phyloP scores from a whole-genome alignment of 37 sponge, comb jelly and placozoan genomes.

The Ephydatia muelleri region DNA sequence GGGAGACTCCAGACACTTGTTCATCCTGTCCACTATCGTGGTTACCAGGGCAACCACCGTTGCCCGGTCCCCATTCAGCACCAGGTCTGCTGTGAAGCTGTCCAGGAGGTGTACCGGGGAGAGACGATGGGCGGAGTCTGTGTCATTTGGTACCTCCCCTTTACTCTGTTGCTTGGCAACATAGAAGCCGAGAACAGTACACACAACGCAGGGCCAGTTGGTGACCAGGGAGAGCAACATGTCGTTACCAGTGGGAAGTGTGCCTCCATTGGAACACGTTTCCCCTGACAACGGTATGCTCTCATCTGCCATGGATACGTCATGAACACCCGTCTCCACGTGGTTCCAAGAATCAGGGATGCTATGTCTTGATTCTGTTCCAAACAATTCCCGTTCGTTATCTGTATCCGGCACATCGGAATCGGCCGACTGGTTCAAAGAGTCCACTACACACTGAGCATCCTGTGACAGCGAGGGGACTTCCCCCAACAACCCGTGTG shows the following conservation, averaged over 20 bases:
- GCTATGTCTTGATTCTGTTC: neutral
- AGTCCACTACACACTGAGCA: neutral
- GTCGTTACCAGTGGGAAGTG: neutral
- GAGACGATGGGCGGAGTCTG: neutral
- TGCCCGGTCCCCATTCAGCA: slow-evolving; percentile 33
- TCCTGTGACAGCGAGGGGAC: neutral
- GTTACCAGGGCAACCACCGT: slow-evolving; percentile 8
- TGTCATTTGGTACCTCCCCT: neutral
- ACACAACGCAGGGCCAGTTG: slow-evolving; percentile 64
- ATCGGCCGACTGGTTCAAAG: neutral
- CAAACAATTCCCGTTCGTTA: neutral
- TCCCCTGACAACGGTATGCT: neutral
- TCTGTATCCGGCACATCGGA: neutral
- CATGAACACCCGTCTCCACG: neutral
- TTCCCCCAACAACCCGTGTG: too few relatives aligned
- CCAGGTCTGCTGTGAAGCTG: slow-evolving; percentile 33
- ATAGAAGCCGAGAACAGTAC: slow-evolving; percentile 60
- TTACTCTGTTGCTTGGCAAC: neutral
- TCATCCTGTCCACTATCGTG: slow-evolving; percentile 48
- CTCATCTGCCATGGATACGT: neutral
- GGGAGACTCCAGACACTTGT: neutral
- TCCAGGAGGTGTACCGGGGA: slow-evolving; percentile 49
- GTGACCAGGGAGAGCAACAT: slow-evolving; percentile 26
- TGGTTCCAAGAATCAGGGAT: neutral
- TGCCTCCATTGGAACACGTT: neutral